Evolutionary conservation across 2,888 invertebrate genomes (phyloP).

Genomic region (Cistogaster globosa): DNA sequence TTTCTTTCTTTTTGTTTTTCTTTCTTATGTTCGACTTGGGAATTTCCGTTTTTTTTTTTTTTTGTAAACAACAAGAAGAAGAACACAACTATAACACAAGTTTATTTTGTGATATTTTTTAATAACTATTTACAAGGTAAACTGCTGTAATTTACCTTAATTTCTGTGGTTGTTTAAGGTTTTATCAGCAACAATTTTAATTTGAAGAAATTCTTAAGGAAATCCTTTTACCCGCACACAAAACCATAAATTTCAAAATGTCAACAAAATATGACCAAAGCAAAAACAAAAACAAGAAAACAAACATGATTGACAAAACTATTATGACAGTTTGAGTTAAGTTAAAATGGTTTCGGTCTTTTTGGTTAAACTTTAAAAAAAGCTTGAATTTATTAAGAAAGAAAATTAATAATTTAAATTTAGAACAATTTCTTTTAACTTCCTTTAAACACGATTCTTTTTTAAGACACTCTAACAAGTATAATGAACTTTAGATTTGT

Average conservation of each 20-base stretch:
- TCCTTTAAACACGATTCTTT: not conserved
- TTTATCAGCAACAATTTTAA: slow-evolving; percentile 42
- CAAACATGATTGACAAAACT: slow-evolving; percentile 7
- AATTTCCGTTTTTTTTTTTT: slow-evolving; percentile 67
- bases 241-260: slow-evolving; percentile 44
- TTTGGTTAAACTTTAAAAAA: not conserved
- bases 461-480: not conserved
- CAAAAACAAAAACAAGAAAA: not conserved
- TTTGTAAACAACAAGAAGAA: slow-evolving; percentile 39
- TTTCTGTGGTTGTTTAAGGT: slow-evolving; percentile 15
- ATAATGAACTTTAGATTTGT: slow-evolving; percentile 54
- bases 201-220: slow-evolving; percentile 49
- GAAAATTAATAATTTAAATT: not conserved
- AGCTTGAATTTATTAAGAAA: slow-evolving; percentile 26
- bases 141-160: slow-evolving; percentile 62
- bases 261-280: not conserved
- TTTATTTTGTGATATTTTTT: slow-evolving; percentile 36
- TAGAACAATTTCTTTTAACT: not conserved
- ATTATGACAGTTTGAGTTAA: slow-evolving; percentile 45
- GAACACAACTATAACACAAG: slow-evolving; percentile 1
- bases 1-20: slow-evolving; percentile 11
- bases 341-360: not conserved
- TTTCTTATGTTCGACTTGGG: slow-evolving; percentile 31
- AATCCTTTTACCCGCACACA: slow-evolving; percentile 29
- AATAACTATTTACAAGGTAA: slow-evolving; percentile 48